Base-by-base conservation (phyloP, 2,113 vertebrate species). In the Bos javanicus region DNA sequence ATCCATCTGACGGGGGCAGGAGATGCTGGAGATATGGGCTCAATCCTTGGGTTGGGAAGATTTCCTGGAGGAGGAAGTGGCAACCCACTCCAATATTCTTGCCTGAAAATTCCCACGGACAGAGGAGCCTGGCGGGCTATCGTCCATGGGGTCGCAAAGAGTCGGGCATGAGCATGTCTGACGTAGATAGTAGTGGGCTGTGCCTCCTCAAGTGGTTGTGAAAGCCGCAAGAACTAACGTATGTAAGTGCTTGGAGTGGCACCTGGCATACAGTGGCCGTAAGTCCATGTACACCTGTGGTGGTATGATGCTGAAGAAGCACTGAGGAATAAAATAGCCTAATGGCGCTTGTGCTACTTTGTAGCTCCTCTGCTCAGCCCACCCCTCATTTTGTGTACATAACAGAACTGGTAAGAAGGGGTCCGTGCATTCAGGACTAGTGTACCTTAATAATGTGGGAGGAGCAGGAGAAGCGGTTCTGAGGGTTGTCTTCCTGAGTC, bases 1-100 rank as follows among this genome's bases (percentile, higher is more conserved):
- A 23, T 23, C n/a, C n/a, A 23, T 11, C 10, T 39, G 36, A 74
- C 9, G 6, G 36, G 36, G 21, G 5, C 10, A 23, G 67, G 36
- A 25, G 19, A 74, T 74, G 67, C 36, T 13, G 19, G n/a, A 39
- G n/a, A 23, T 39, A 19, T 13, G 67, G n/a, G 67, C n/a, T 39
- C 2, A 0, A 39, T 39, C n/a, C 19, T 36, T 39, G 67, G 10
- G 4, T 39, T 74, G 10, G 19, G 3, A 71, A 39, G n/a, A 39
- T 39, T 2, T 23, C n/a, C 67, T 74, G n/a, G 36, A 74, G n/a
- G n/a, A 71, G n/a, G 1, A 74, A 74, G 19, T 74, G 67, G n/a
- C 67, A 23, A 74, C 21, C 19, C 11, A 39, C 19, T 39, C n/a
- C n/a, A 13, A 6, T 23, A 39, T 39, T 74, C 67, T 74, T 23